Percentiles rank a stretch among this genome's conserved stretches.
Evolutionary conservation across 2,888 invertebrate species (phyloP).

Genomic region (Yponomeuta sedellus): DNA sequence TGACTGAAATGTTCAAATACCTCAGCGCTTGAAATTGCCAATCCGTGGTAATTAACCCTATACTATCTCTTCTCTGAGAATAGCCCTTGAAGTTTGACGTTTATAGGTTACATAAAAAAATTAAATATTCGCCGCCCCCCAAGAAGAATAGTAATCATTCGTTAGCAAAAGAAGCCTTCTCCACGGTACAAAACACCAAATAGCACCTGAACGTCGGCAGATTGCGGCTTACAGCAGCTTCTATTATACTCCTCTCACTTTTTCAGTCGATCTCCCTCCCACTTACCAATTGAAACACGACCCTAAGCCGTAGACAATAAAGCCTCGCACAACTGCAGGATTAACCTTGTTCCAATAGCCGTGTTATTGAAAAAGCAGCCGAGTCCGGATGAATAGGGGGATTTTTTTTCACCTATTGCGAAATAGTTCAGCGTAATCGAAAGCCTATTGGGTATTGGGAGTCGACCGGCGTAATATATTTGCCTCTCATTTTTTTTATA

Average conservation of each 20-base stretch:
- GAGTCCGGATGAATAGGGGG: background rate
- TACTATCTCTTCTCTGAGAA: no score
- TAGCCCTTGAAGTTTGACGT: no score
- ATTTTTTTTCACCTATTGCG: background rate
- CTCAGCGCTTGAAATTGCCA: no score
- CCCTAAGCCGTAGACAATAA: background rate
- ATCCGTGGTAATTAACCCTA: no score
- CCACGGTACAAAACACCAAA: conserved; percentile 33
- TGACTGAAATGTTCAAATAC: no score
- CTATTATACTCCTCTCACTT: conserved; percentile 8
- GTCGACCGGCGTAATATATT: background rate
- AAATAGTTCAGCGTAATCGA: background rate
- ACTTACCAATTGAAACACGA: background rate
- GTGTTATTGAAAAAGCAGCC: background rate
- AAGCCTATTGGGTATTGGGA: background rate
- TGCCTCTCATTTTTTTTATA: background rate
- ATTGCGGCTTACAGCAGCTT: conserved; percentile 56
- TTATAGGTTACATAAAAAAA: no score
- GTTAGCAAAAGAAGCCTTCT: conserved; percentile 32
- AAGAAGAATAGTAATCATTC: no score
- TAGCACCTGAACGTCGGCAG: conserved; percentile 66
- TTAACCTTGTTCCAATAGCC: background rate
- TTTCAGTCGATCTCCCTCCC: background rate
- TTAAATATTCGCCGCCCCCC: no score
- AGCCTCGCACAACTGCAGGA: background rate